Evolutionary conservation across 2,888 invertebrate species (phyloP).

Genomic region (Caenorhabditis becei): DNA sequence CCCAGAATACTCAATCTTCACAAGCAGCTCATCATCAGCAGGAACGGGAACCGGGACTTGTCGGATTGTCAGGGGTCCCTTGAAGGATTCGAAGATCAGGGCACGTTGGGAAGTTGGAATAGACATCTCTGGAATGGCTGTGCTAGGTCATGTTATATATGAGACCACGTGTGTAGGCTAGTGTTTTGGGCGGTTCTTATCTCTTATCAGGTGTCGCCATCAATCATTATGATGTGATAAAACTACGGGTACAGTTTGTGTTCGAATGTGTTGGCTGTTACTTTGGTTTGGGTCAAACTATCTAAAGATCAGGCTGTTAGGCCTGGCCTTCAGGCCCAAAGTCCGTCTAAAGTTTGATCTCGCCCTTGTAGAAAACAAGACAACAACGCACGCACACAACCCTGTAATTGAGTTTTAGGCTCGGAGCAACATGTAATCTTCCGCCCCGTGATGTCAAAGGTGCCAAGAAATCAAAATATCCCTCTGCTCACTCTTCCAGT

Average conservation of each 20-base stretch:
- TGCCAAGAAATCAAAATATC: background rate
- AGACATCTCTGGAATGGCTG: background rate
- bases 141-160: background rate
- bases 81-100: conserved; percentile 49
- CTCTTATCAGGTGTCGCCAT: conserved; percentile 17
- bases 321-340: too few relatives aligned
- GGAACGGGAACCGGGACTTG: conserved; percentile 57
- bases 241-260: conserved; percentile 29
- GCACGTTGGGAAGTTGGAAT: conserved; percentile 54
- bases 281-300: too few relatives aligned
- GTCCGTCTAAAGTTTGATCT: too few relatives aligned
- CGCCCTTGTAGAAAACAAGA: background rate
- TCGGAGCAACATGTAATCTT: conserved; percentile 15
- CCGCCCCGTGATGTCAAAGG: conserved; percentile 14
- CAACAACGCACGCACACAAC: background rate
- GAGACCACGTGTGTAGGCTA: background rate
- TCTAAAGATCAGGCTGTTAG: too few relatives aligned
- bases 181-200: background rate
- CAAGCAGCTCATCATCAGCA: conserved; percentile 60
- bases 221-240: conserved; percentile 15
- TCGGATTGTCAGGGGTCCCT: conserved; percentile 44
- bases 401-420: conserved; percentile 31
- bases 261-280: conserved; percentile 2
- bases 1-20: conserved; percentile 65
- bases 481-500: background rate